A percentile compares a stretch with the other conserved stretches of the same genome.
These are phyloP conservation scores for Rhagonycha lutea DNA, from an alignment of 2,888 invertebrate species.

Conservation along the genomic window DNA sequence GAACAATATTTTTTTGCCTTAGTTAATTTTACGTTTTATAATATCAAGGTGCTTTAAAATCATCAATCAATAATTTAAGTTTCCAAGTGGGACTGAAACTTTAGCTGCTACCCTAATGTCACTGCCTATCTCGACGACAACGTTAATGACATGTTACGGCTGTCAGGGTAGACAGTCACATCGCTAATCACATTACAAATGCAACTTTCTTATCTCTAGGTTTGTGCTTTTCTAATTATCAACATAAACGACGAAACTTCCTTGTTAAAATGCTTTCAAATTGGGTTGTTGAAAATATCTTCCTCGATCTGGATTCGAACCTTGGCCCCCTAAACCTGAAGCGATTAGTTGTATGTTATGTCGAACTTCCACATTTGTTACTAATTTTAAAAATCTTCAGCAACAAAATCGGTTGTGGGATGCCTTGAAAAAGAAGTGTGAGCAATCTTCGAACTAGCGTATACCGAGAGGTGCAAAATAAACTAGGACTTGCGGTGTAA, in stretches of 20 bases:
- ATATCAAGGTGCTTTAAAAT: background rate
- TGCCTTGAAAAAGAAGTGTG: too few species aligned
- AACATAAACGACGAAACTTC: background rate
- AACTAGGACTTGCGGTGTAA: too few species aligned
- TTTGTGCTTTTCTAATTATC: slow-evolving; percentile 9
- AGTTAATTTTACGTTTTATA: background rate
- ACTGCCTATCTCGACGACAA: slow-evolving; percentile 23
- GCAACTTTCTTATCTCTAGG: slow-evolving; percentile 13
- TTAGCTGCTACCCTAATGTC: slow-evolving; percentile 19
- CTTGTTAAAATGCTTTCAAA: background rate
- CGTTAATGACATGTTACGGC: slow-evolving; percentile 26
- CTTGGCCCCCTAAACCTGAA: too few species aligned
- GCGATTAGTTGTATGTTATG: too few species aligned
- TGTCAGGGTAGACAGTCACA: slow-evolving; percentile 21
- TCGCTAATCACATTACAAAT: slow-evolving; percentile 23
- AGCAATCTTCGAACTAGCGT: too few species aligned
- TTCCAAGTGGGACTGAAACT: slow-evolving; percentile 17
- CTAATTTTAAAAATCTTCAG: too few species aligned
- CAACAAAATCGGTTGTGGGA: too few species aligned
- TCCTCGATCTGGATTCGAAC: too few species aligned
- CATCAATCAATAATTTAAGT: slow-evolving; percentile 21
- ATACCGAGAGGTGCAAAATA: too few species aligned
- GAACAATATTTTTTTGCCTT: background rate
- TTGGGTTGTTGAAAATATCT: background rate
- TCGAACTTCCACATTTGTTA: too few species aligned